These are phyloP conservation scores for Eupithecia insigniata DNA, from an alignment of 2,888 invertebrate species.

Conservation along the genomic window DNA sequence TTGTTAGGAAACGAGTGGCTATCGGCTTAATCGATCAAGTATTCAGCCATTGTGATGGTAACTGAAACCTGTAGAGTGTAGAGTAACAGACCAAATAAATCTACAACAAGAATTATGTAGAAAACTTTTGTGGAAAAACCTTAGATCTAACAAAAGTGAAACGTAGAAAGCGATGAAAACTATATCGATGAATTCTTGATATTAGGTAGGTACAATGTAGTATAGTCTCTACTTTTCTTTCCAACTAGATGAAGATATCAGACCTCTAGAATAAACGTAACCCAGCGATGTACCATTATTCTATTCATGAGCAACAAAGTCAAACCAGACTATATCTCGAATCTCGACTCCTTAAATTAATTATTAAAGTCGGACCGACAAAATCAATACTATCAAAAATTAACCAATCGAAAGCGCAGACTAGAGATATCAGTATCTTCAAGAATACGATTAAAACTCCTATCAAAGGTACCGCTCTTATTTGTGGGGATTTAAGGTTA, in stretches of 20 bases:
- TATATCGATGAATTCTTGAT: background rate
- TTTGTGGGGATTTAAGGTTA: too few relatives aligned
- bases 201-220: background rate
- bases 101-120: background rate
- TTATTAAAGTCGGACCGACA: slow-evolving; percentile 30
- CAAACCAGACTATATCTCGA: slow-evolving; percentile 13
- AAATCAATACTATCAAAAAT: slow-evolving; percentile 36
- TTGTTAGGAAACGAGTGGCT: slow-evolving; percentile 71
- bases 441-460: background rate
- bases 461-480: too few relatives aligned
- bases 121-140: background rate
- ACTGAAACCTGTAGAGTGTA: slow-evolving; percentile 48
- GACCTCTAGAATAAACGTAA: background rate
- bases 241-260: background rate
- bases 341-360: slow-evolving; percentile 23
- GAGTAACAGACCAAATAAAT: background rate
- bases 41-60: slow-evolving; percentile 60
- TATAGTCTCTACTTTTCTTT: background rate
- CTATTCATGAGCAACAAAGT: slow-evolving; percentile 45
- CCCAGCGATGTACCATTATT: background rate
- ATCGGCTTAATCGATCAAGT: slow-evolving; percentile 63
- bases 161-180: background rate
- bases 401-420: slow-evolving; percentile 17
- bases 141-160: background rate
- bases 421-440: slow-evolving; percentile 1